phyloP scores from a whole-genome alignment of 2,888 invertebrate genomes.

The Sphecodes monilicornis region DNA sequence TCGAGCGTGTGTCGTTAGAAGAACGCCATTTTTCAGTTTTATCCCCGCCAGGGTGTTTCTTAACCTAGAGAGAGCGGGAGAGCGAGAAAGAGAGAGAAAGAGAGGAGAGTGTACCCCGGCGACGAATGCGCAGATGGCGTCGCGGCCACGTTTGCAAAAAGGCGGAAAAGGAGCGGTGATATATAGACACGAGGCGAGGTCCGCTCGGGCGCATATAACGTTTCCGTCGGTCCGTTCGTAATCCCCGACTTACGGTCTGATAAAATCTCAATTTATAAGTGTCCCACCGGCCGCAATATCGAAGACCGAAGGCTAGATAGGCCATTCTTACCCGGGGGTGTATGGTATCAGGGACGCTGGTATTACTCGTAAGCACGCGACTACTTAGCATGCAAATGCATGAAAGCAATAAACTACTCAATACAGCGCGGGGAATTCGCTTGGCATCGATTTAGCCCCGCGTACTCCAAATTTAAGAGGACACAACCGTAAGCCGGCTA shows the following conservation, averaged over 20 bases:
- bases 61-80: neutral
- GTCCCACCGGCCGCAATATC: conserved; percentile 83
- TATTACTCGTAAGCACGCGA: conserved; percentile 84
- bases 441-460: conserved; percentile 81
- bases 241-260: conserved; percentile 76
- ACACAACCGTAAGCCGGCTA: conserved; percentile 16
- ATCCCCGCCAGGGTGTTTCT: conserved; percentile 54
- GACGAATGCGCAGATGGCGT: conserved; percentile 67
- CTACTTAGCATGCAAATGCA: conserved; percentile 85
- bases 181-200: conserved; percentile 63
- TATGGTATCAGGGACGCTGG: conserved; percentile 82
- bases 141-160: conserved; percentile 63
- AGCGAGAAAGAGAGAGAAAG: neutral
- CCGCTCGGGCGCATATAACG: conserved; percentile 66
- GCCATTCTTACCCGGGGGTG: conserved; percentile 79
- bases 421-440: conserved; percentile 83
- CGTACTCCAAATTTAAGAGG: conserved; percentile 79
- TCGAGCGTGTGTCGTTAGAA: conserved; percentile 56
- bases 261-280: conserved; percentile 85
- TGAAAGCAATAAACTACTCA: conserved; percentile 85
- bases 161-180: conserved; percentile 66
- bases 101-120: conserved; percentile 38
- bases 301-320: conserved; percentile 84
- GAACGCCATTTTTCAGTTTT: conserved; percentile 60
- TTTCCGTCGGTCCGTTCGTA: conserved; percentile 70